phyloP scores from a whole-genome alignment of 2,113 vertebrate genomes.

The Gymnarchus niloticus region DNA sequence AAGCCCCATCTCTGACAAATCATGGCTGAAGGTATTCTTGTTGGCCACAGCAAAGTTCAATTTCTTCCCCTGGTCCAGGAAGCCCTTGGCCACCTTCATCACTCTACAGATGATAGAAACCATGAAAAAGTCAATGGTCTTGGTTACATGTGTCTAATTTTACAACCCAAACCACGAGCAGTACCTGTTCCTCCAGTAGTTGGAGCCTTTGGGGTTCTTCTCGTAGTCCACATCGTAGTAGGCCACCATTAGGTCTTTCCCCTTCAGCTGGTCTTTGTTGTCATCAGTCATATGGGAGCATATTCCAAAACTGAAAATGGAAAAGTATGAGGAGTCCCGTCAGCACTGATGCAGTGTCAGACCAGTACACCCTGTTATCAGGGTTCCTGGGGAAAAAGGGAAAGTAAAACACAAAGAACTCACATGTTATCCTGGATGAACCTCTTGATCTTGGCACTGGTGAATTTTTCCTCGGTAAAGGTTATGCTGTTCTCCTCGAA shows the following conservation, averaged over 20 bases:
- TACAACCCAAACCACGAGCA: neutral
- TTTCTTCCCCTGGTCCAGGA: conserved; percentile 82
- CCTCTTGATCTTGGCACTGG: conserved; percentile 80
- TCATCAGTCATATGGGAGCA: conserved; percentile 96
- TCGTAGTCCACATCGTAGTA: conserved; percentile 95
- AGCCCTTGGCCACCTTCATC: conserved; percentile 91
- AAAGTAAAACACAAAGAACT: conserved; percentile 38
- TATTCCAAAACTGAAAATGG: conserved; percentile 77
- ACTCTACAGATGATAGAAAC: conserved; percentile 60
- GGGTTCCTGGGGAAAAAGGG: neutral
- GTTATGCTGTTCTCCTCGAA: conserved; percentile 79
- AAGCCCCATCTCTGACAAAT: conserved; percentile 83
- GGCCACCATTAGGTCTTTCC: conserved; percentile 85
- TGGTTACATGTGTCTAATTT: neutral
- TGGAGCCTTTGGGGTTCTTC: conserved; percentile 93
- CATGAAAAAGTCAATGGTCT: neutral
- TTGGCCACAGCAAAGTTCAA: conserved; percentile 85
- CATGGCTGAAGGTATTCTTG: conserved; percentile 76
- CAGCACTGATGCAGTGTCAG: neutral
- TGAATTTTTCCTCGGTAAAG: conserved; percentile 76
- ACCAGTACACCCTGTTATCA: neutral
- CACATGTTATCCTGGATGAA: conserved; percentile 96
- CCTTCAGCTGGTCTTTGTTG: conserved; percentile 88
- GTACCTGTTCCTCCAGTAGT: conserved; percentile 98
- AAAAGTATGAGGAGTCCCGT: neutral